Evolutionary conservation across 2,113 vertebrate species (phyloP).

Genomic region (Cyanoliseus patagonus): DNA sequence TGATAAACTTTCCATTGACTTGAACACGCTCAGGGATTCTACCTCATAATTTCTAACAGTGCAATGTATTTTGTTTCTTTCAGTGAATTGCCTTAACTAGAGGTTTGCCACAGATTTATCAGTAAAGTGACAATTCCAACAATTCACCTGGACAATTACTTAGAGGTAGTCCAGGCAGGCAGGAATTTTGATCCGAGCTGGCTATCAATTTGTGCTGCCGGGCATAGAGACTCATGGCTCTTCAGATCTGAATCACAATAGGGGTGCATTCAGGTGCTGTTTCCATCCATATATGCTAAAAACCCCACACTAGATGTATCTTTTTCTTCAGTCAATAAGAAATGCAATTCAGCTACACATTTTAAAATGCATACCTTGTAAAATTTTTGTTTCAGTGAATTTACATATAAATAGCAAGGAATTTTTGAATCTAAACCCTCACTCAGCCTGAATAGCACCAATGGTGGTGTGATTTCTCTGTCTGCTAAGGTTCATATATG

Average conservation of each 20-base stretch:
- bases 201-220: background rate
- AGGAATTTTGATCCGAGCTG: background rate
- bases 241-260: background rate
- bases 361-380: background rate
- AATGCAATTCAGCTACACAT: background rate
- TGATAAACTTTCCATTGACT: background rate
- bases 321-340: background rate
- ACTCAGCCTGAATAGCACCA: background rate
- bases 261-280: background rate
- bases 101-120: background rate
- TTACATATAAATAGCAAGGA: background rate
- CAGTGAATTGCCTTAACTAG: background rate
- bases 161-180: background rate
- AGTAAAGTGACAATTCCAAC: background rate
- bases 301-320: background rate
- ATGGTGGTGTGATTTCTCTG: slow-evolving; percentile 1
- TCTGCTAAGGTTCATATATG: background rate
- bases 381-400: background rate
- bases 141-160: background rate
- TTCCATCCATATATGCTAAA: background rate
- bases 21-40: background rate
- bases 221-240: fast-evolving
- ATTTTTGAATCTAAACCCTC: background rate
- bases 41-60: background rate
- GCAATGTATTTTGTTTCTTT: background rate